These are phyloP conservation scores for Chaetoderma sp. DNA, from an alignment of 2,888 invertebrate genomes.

Conservation along the genomic window DNA sequence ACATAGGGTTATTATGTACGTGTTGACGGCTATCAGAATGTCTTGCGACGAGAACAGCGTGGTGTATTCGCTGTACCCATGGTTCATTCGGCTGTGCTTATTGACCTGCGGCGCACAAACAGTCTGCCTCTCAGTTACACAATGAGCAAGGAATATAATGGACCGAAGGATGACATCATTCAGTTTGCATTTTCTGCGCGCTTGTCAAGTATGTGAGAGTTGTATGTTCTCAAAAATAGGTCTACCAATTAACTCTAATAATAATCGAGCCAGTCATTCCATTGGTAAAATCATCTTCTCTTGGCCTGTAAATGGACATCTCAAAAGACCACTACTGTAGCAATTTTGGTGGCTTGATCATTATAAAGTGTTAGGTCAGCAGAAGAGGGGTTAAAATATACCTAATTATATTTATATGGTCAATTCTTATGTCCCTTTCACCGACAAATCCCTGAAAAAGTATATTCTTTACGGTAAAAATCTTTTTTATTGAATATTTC, in stretches of 20 bases:
- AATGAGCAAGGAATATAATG: conserved; percentile 74
- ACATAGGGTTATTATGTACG: conserved; percentile 78
- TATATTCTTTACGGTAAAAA: no score
- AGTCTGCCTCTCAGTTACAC: conserved; percentile 82
- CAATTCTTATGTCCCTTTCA: neutral
- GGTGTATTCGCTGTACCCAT: conserved; percentile 90
- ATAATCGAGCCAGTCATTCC: no score
- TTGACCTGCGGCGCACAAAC: conserved; percentile 76
- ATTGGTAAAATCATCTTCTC: no score
- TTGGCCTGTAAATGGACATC: no score
- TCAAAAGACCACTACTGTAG: no score
- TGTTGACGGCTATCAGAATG: conserved; percentile 86
- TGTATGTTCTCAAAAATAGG: neutral
- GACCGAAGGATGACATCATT: conserved; percentile 92
- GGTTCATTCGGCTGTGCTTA: conserved; percentile 89
- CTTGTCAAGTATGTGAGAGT: conserved; percentile 71
- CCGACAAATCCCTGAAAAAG: no score
- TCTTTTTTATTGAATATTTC: no score
- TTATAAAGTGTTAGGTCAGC: neutral
- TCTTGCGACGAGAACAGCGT: conserved; percentile 75
- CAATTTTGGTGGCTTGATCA: conserved; percentile 4
- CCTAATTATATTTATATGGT: neutral
- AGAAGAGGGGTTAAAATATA: neutral
- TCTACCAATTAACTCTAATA: no score
- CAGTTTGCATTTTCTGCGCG: conserved; percentile 88